Evolutionary conservation across 2,113 vertebrate species (phyloP), one percentile per base, ranked within the genome.

Genomic region (Silurus meridionalis): DNA sequence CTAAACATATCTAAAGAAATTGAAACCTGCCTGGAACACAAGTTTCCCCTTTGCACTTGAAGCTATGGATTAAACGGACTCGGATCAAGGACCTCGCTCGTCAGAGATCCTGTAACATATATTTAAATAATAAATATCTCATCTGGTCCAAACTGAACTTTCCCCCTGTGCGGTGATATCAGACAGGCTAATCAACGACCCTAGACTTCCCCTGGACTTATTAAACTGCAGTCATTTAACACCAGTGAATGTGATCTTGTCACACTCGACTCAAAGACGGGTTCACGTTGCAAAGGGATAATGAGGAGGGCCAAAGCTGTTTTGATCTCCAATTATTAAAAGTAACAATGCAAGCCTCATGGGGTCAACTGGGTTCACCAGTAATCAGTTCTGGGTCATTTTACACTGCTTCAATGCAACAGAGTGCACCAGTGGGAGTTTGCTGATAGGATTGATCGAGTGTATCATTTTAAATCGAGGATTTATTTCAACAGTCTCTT

Each of bases 131-230:
- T 89, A 57, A 78, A 85, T 80, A 83, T 80, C 52, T 80, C 80
- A 87, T 87, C 87, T 85, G 82, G 50, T 69, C 80, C 87, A 88
- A 87, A 88, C 85, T 88, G 88, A 90, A 85, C 88, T 88, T 88
- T 84, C 89, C 63, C 58, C 71, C 86, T 83, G 83, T 79, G 87
- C 79, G 82, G 80, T 80, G 75, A 80, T 88, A 85, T 80, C 84
- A 66, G 86, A 85, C 66, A 80, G 82, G 74, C 48, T 75, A 77
- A 58, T 83, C 75, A 78, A 48, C 82, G 84, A 89, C 81, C 84
- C 86, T 81, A 85, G 79, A 83, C 84, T 87, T 83, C 85, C 84
- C 87, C 86, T 50, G 74, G 52, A 53, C 82, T 78, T 86, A 82
- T 66, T 88, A 74, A 82, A 80, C 79, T 85, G 50, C 87, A 83